These are phyloP conservation scores for Parascotia fuliginaria DNA, from an alignment of 2,888 invertebrate genomes.

Conservation along the genomic window DNA sequence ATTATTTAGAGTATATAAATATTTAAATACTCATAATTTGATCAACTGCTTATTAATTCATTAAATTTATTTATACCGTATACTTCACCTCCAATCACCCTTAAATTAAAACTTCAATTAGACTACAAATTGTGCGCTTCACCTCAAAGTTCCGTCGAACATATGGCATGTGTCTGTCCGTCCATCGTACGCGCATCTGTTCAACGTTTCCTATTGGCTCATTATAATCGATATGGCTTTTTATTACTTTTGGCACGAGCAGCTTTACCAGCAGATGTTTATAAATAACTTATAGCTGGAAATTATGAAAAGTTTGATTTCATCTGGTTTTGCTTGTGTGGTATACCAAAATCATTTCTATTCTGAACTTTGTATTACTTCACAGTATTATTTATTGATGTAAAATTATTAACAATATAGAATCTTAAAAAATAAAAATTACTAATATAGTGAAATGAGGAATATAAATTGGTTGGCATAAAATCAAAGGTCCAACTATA, in stretches of 20 bases:
- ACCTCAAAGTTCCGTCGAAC: conserved; percentile 29
- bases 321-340: neutral
- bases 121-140: conserved; percentile 22
- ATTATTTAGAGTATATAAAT: no score
- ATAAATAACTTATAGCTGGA: neutral
- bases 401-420: no score
- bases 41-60: no score
- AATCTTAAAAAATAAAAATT: no score
- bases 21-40: no score
- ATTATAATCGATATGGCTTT: conserved; percentile 17
- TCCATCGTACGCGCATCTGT: conserved; percentile 38
- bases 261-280: conserved; percentile 9
- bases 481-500: no score
- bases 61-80: no score
- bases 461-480: no score
- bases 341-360: neutral
- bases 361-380: no score
- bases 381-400: no score
- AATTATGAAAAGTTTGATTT: neutral
- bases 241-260: conserved; percentile 17
- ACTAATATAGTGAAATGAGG: no score
- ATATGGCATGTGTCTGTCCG: conserved; percentile 60
- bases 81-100: neutral
- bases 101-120: conserved; percentile 4
- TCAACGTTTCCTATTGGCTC: conserved; percentile 9